phyloP scores from a whole-genome alignment of 2,113 vertebrate genomes.

The Herpailurus yagouaroundi region DNA sequence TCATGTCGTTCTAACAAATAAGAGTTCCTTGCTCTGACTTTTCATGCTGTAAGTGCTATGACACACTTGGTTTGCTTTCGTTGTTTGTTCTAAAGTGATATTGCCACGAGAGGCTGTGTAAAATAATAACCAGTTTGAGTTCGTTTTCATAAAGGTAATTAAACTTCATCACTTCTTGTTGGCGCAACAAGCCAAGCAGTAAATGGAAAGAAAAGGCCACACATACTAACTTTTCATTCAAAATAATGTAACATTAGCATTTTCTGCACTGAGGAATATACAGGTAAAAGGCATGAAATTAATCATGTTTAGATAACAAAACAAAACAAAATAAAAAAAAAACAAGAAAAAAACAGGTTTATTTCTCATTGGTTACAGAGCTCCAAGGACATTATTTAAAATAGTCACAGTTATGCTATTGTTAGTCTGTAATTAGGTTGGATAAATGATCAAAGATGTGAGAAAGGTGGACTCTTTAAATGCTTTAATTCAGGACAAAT shows the following conservation, averaged over 20 bases:
- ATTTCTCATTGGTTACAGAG: slow-evolving; percentile 8
- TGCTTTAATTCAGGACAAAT: slow-evolving; percentile 39
- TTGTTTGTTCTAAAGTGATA: slow-evolving; percentile 69
- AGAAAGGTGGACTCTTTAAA: neutral
- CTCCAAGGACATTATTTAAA: slow-evolving; percentile 22
- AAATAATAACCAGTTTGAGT: slow-evolving; percentile 68
- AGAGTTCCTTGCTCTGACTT: slow-evolving; percentile 62
- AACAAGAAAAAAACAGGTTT: neutral
- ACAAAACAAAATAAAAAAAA: neutral
- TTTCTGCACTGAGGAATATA: slow-evolving; percentile 47
- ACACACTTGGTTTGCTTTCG: slow-evolving; percentile 56
- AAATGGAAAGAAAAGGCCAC: slow-evolving; percentile 58
- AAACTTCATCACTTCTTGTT: slow-evolving; percentile 76
- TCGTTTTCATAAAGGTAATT: slow-evolving; percentile 84
- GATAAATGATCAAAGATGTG: neutral
- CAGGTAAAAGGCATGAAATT: slow-evolving; percentile 61
- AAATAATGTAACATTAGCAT: slow-evolving; percentile 66
- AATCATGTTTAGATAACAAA: slow-evolving; percentile 49
- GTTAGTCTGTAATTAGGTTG: slow-evolving; percentile 36
- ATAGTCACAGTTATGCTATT: neutral
- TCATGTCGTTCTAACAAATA: slow-evolving; percentile 75
- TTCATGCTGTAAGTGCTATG: slow-evolving; percentile 45
- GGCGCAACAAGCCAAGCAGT: slow-evolving; percentile 72
- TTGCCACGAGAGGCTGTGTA: slow-evolving; percentile 48
- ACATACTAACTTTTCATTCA: slow-evolving; percentile 63